Conservation (phyloP, 2,888 invertebrate species). For the Campaea margaritaria region DNA sequence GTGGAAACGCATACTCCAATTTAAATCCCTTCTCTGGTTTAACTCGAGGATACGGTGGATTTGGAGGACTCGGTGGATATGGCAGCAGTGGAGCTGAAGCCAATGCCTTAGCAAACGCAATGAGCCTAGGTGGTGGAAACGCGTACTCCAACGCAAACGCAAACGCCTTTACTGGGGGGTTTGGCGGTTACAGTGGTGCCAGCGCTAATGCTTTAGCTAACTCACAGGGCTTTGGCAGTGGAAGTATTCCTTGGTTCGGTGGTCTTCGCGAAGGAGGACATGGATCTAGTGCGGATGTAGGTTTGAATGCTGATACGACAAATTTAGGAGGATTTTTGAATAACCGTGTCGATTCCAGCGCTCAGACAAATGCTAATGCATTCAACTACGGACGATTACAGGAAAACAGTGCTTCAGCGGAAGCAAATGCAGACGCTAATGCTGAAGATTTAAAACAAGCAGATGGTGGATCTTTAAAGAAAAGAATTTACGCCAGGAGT, state of each 20-base stretch:
- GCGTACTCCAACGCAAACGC: conserved; percentile 19
- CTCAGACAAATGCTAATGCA: not conserved
- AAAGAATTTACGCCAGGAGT: not conserved
- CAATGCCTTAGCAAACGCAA: conserved; percentile 16
- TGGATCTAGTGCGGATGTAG: not conserved
- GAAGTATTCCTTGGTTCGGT: conserved; percentile 1
- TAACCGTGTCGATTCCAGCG: not conserved
- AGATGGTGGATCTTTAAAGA: not conserved
- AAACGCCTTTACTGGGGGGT: conserved; percentile 21
- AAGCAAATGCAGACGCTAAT: not conserved
- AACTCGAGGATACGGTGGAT: conserved; percentile 20
- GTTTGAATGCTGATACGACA: not conserved
- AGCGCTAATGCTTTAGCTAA: conserved; percentile 13
- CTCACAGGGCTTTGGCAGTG: too few relatives aligned
- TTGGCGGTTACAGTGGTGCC: conserved; percentile 22
- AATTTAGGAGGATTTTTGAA: not conserved
- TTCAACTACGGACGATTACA: not conserved
- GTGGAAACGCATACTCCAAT: conserved; percentile 20
- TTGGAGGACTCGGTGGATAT: conserved; percentile 2
- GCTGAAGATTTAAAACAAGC: not conserved
- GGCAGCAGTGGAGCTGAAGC: conserved; percentile 17
- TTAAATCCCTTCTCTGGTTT: conserved; percentile 9
- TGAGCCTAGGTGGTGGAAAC: conserved; percentile 17
- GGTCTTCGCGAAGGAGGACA: conserved; percentile 1
- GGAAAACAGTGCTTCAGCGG: not conserved